A percentile compares a stretch with the other conserved stretches of the same genome.
These are phyloP conservation scores for Lepus oiostolus DNA, from an alignment of 2,797 vertebrate genomes.

Conservation along the genomic window DNA sequence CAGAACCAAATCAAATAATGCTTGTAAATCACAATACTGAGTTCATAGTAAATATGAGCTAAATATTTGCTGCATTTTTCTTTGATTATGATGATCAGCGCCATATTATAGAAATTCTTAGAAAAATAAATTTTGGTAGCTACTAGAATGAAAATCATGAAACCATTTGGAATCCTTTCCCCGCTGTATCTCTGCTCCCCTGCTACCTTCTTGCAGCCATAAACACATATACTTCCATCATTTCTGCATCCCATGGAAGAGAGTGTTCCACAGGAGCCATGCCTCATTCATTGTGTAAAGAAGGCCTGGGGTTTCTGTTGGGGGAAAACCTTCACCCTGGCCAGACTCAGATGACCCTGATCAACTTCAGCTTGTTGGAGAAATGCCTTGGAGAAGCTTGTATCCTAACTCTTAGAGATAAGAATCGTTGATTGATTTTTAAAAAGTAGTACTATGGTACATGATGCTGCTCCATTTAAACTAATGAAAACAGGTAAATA, in stretches of 20 bases:
- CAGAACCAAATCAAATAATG: constrained; percentile 50
- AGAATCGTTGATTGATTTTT: not conserved
- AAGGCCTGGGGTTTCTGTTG: not conserved
- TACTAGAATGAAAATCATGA: not conserved
- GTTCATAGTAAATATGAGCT: not conserved
- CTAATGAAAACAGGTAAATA: not conserved
- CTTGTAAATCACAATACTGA: not conserved
- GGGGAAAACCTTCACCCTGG: not conserved
- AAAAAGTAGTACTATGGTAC: not conserved
- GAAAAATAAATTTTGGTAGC: not conserved
- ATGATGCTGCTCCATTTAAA: not conserved
- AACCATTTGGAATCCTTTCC: not conserved
- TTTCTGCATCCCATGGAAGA: not conserved
- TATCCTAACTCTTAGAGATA: constrained; percentile 10
- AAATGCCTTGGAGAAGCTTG: not conserved
- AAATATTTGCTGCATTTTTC: constrained; percentile 45
- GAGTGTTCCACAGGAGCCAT: not conserved
- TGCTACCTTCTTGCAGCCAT: not conserved
- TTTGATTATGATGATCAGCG: not conserved
- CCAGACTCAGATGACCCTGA: not conserved
- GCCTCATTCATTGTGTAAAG: not conserved
- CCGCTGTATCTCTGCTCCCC: not conserved
- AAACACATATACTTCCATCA: not conserved
- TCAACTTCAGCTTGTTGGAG: not conserved
- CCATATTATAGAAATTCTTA: constrained; percentile 39